These are phyloP conservation scores for Perca schrenkii DNA, from an alignment of 2,113 vertebrate species.

Conservation along the genomic window DNA sequence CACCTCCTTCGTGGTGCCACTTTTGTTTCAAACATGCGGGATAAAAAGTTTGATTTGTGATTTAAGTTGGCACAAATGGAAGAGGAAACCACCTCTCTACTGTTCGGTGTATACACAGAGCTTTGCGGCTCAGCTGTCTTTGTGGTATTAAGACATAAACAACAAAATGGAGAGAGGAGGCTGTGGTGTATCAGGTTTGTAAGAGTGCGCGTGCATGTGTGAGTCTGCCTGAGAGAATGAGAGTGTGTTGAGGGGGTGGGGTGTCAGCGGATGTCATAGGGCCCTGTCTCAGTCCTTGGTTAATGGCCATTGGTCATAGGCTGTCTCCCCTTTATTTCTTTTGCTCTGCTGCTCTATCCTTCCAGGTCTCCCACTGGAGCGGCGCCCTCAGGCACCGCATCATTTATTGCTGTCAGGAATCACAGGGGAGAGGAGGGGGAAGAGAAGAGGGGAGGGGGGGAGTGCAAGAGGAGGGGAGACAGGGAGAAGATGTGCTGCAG, in stretches of 20 bases:
- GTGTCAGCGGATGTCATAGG: constrained; percentile 81
- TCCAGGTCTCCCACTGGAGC: constrained; percentile 75
- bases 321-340: constrained; percentile 86
- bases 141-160: constrained; percentile 56
- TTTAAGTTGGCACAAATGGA: constrained; percentile 44
- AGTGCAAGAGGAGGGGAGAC: constrained; percentile 57
- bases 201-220: constrained; percentile 40
- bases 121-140: constrained; percentile 47
- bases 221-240: constrained; percentile 51
- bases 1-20: constrained; percentile 52
- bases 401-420: constrained; percentile 85
- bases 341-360: constrained; percentile 75
- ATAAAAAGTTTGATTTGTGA: constrained; percentile 70
- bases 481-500: constrained; percentile 76
- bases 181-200: constrained; percentile 54
- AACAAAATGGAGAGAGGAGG: constrained; percentile 51
- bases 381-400: constrained; percentile 84
- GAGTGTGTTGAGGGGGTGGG: constrained; percentile 71
- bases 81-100: constrained; percentile 38
- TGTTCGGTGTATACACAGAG: constrained; percentile 4
- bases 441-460: constrained; percentile 25
- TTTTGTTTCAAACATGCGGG: constrained; percentile 50
- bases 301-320: constrained; percentile 84
- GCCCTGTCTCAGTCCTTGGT: constrained; percentile 79
- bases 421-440: constrained; percentile 71